phyloP scores from a whole-genome alignment of 2,888 invertebrate species.

The Macaria notata region DNA sequence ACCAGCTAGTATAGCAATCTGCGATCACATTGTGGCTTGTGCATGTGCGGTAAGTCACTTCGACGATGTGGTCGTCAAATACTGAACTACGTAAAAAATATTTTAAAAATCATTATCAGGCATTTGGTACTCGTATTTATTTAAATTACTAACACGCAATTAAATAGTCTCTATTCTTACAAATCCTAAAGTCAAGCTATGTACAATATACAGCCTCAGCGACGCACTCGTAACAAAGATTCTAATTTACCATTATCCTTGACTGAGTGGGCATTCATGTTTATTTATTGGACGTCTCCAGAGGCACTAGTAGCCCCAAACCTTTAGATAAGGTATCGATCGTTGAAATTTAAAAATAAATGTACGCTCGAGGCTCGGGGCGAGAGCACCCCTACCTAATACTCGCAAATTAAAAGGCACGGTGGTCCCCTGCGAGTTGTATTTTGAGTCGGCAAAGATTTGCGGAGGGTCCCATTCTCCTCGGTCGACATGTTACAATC shows the following conservation, averaged over 20 bases:
- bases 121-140: too few species aligned
- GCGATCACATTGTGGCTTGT: too few species aligned
- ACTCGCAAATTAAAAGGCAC: slow-evolving; percentile 80
- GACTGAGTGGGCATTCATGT: background rate
- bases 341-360: slow-evolving; percentile 30
- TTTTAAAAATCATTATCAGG: too few species aligned
- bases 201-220: too few species aligned
- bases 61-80: too few species aligned
- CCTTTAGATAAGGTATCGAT: slow-evolving; percentile 31
- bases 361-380: slow-evolving; percentile 32
- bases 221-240: background rate
- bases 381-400: slow-evolving; percentile 69
- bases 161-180: too few species aligned
- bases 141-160: too few species aligned
- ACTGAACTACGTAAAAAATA: too few species aligned
- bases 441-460: slow-evolving; percentile 71
- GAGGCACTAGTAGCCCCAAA: slow-evolving; percentile 4
- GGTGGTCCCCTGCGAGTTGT: slow-evolving; percentile 63
- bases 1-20: too few species aligned
- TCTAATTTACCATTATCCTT: background rate
- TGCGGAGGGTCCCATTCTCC: slow-evolving; percentile 66
- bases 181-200: too few species aligned
- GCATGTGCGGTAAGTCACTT: too few species aligned
- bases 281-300: slow-evolving; percentile 1
- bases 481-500: slow-evolving; percentile 69